These are phyloP conservation scores for Phrynosoma platyrhinos DNA, from an alignment of 2,113 vertebrate genomes.

Conservation along the genomic window DNA sequence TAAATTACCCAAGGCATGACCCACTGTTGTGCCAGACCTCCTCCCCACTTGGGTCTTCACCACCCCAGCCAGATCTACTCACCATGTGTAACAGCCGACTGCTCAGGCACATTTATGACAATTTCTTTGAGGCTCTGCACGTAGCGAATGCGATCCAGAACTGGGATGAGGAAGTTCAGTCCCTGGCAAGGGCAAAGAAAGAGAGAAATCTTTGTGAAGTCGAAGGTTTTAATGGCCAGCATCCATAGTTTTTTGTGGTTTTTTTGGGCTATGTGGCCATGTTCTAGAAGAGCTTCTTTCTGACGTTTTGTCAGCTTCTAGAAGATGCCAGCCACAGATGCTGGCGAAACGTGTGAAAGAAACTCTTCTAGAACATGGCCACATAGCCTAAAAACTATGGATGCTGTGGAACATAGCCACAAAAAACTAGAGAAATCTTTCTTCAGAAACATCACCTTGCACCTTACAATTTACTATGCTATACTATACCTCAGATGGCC, in stretches of 20 bases:
- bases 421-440: not conserved
- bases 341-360: too few species aligned
- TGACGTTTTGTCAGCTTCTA: too few species aligned
- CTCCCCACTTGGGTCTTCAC: not conserved
- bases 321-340: too few species aligned
- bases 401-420: too few species aligned
- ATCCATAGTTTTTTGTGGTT: too few species aligned
- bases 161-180: conserved; percentile 93
- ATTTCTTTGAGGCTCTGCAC: conserved; percentile 98
- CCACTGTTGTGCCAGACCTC: not conserved
- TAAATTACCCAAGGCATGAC: not conserved
- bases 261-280: too few species aligned
- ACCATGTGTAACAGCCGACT: conserved; percentile 94
- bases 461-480: not conserved
- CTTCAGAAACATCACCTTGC: not conserved
- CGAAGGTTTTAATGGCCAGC: too few species aligned
- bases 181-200: conserved; percentile 79
- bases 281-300: too few species aligned
- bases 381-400: too few species aligned
- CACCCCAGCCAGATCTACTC: conserved; percentile 51
- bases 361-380: too few species aligned
- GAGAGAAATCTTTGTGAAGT: not conserved
- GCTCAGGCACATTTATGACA: conserved; percentile 96
- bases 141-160: conserved; percentile 91
- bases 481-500: not conserved